Base-by-base conservation (phyloP, 2,797 vertebrate genomes). In the Cheirogaleus major region DNA sequence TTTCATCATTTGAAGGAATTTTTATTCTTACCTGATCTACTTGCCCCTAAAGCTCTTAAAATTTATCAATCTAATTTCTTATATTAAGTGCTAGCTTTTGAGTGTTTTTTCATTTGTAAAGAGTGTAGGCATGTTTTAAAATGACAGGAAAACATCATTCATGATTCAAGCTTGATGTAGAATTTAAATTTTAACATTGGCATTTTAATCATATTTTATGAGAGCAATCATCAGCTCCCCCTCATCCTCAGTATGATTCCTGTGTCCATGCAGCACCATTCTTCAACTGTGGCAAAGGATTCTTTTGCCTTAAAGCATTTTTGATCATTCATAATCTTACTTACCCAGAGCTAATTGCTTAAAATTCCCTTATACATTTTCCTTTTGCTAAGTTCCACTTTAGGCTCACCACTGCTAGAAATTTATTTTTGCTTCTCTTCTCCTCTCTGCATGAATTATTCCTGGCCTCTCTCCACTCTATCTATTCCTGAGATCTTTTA, bases 1-100 rank as follows among this genome's bases (percentile, higher is more conserved):
- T 96, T 93, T 95, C 89, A 95, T 83, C 35, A 75, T 67, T 67
- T 90, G 90, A 96, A 96, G 63, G 30, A 85, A 83, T 86, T 69
- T 96, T 96, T 93, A 79, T 92, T 89, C 35, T 48, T 97, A 67
- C 45, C 86, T 48, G 92, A 78, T 96, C 20, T 70, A 43, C 32
- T 93, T 92, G 52, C 41, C 75, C 61, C 76, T 4, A 65, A 84
- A 86, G 45, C 32, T 93, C 70, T 32, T 83, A 50, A 84, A 17
- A 41, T 92, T 22, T 30, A 92, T 55, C 11, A 15, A 50, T 61
- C 55, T 59, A 23, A 14, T 97, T 96, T 43, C 30, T 50, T 87
- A 17, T 85, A 17, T 96, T 92, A 93, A 15, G 50, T 57, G 80
- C 78, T 45, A 73, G 65, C 65, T 93, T 76, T 97, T 69, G 93